Conservation (phyloP, 2,797 vertebrate genomes). For the Gymnodraco acuticeps region DNA sequence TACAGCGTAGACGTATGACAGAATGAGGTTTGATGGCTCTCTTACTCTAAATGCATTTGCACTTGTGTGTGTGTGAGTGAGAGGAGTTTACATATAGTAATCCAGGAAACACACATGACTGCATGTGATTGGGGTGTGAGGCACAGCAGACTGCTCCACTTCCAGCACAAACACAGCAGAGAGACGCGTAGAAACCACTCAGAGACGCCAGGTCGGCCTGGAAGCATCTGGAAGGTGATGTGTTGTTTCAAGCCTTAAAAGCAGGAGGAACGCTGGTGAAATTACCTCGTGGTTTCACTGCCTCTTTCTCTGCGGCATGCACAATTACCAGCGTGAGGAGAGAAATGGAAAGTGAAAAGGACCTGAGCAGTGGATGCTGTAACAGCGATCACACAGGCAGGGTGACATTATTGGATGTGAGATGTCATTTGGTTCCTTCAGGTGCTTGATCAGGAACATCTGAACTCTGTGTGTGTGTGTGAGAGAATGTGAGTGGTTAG, state of each 20-base stretch:
- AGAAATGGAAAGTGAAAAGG: conserved; percentile 75
- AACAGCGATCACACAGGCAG: conserved; percentile 56
- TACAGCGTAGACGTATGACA: conserved; percentile 42
- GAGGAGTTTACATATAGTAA: conserved; percentile 69
- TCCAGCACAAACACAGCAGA: conserved; percentile 74
- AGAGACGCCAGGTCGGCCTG: conserved; percentile 58
- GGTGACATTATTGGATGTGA: conserved; percentile 72
- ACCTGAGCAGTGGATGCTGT: conserved; percentile 59
- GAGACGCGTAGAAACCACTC: conserved; percentile 28
- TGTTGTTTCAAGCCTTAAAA: conserved; percentile 78
- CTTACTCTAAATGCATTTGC: conserved; percentile 27
- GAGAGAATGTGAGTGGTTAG: conserved; percentile 2
- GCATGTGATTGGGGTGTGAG: conserved; percentile 69
- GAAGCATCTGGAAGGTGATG: conserved; percentile 73
- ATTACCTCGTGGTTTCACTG: conserved; percentile 72
- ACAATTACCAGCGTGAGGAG: conserved; percentile 73
- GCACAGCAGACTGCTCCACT: conserved; percentile 59
- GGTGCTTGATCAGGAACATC: conserved; percentile 70
- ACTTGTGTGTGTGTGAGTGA: conserved; percentile 49
- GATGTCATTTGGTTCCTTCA: conserved; percentile 50
- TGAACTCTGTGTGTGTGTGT: conserved; percentile 40
- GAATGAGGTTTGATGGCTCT: conserved; percentile 58
- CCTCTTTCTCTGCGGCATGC: conserved; percentile 67
- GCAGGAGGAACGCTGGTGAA: conserved; percentile 61
- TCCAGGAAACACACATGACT: conserved; percentile 75